A percentile compares a stretch with the other conserved stretches of the same genome.
Evolutionary conservation across 2,888 invertebrate genomes (phyloP).

Genomic region (Electrophaes corylata): DNA sequence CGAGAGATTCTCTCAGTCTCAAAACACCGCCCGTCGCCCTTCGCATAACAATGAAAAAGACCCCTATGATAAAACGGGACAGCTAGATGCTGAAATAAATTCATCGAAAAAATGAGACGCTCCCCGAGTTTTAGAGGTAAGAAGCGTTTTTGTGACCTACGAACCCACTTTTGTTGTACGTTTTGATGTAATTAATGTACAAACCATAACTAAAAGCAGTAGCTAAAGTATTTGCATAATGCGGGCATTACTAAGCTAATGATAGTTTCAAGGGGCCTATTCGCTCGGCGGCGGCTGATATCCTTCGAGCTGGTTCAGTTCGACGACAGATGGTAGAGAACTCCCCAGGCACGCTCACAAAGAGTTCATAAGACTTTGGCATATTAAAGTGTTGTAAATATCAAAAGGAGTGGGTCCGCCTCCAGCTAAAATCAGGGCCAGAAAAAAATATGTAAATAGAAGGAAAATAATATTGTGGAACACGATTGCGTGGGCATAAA

Average conservation of each 20-base stretch:
- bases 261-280: slow-evolving; percentile 41
- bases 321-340: slow-evolving; percentile 30
- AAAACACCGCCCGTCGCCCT: slow-evolving; percentile 33
- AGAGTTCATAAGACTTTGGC: slow-evolving; percentile 17
- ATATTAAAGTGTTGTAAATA: slow-evolving; percentile 21
- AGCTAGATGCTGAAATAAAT: slow-evolving; percentile 28
- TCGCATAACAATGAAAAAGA: slow-evolving; percentile 41
- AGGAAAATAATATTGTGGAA: slow-evolving; percentile 40
- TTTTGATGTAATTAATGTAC: slow-evolving; percentile 45
- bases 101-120: slow-evolving; percentile 21
- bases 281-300: slow-evolving; percentile 31
- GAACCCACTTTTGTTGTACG: slow-evolving; percentile 32
- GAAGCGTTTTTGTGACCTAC: slow-evolving; percentile 19
- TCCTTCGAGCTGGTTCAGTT: slow-evolving; percentile 30
- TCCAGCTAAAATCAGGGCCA: slow-evolving; percentile 33
- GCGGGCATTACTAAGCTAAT: slow-evolving; percentile 45
- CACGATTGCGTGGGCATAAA: slow-evolving; percentile 50
- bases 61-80: slow-evolving; percentile 29
- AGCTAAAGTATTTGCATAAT: slow-evolving; percentile 51
- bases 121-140: slow-evolving; percentile 23
- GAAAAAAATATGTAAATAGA: slow-evolving; percentile 38
- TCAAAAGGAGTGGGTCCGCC: slow-evolving; percentile 22
- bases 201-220: slow-evolving; percentile 37
- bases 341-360: slow-evolving; percentile 16
- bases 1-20: slow-evolving; percentile 35